Evolutionary conservation across 2,888 invertebrate genomes (phyloP).

Genomic region (Sinohyriopsis cumingii): DNA sequence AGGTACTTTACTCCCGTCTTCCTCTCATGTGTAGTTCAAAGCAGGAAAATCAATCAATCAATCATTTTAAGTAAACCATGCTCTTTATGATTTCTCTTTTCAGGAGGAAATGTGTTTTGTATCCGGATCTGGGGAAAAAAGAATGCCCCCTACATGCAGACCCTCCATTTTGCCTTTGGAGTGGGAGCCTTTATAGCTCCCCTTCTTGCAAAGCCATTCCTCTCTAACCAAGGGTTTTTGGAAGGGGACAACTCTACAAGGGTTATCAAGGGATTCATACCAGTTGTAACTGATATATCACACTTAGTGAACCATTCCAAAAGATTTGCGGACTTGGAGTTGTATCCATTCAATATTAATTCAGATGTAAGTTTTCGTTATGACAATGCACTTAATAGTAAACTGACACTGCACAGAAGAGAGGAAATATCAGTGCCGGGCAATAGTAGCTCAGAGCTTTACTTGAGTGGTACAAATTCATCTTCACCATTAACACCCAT

Average conservation of each 20-base stretch:
- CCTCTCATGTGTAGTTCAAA: too few species aligned
- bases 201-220: slow-evolving; percentile 72
- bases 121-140: slow-evolving; percentile 68
- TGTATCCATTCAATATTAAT: background rate
- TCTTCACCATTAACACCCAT: background rate
- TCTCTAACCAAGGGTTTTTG: slow-evolving; percentile 29
- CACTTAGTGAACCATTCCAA: background rate
- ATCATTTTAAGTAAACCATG: too few species aligned
- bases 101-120: slow-evolving; percentile 73
- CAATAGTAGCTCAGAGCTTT: background rate
- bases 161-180: slow-evolving; percentile 73
- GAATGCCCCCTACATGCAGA: slow-evolving; percentile 73
- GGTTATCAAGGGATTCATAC: background rate
- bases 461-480: background rate
- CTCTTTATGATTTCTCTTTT: slow-evolving; percentile 13
- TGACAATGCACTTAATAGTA: background rate
- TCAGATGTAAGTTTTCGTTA: background rate
- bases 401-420: background rate
- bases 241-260: background rate
- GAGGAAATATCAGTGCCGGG: background rate
- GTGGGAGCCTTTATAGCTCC: slow-evolving; percentile 73
- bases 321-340: background rate
- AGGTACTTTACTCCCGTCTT: too few species aligned
- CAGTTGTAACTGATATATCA: slow-evolving; percentile 1
- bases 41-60: too few species aligned